Base-by-base conservation (phyloP, 2,113 vertebrate genomes). In the Neopipo cinnamomea region DNA sequence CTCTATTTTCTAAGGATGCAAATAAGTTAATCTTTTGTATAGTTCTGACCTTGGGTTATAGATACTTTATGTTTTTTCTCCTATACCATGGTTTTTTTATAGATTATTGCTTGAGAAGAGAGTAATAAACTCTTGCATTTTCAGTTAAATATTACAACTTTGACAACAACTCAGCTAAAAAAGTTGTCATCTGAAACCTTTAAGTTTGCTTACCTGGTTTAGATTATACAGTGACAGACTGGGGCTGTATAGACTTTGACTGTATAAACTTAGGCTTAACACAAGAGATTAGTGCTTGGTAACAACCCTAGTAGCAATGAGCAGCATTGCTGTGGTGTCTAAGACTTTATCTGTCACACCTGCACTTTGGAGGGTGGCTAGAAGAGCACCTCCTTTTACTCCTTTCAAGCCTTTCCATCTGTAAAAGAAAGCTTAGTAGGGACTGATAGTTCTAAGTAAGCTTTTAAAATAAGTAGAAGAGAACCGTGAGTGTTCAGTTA, bases 401-500 rank as follows among this genome's bases (percentile, higher is more conserved):
- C 25, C 35, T 89, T 92, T 89, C 61, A 85, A 63, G 30, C 6
- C 33, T 35, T 79, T 89, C 42, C 44, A 17, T 71, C 58, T 72
- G 35, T 62, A 41, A 37, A 59, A 55, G 50, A 44, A 80, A 74
- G 65, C 14, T 86, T 67, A 74, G 28, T 46, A 46, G 19, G 19
- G 24, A 85, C 50, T 85, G 82, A 84, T 88, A 79, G 14, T 70
- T 94, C 68, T 67, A 82, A 87, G 33, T 49, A 68, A 49, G 21
- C 4, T 97, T 89, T 95, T 83, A 35, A 66, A 91, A 16, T 67
- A 77, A 85, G 41, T 68, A 68, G 37, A 59, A 91, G 18, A 46
- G 46, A 92, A 41, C 46, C 16, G 28, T 31, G 74, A 33, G 7
- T 91, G 23, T 83, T 94, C 70, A 42, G 53, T 49, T 53, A 9